Evolutionary conservation across 2,797 vertebrate species (phyloP).

Genomic region (Thunnus albacares): DNA sequence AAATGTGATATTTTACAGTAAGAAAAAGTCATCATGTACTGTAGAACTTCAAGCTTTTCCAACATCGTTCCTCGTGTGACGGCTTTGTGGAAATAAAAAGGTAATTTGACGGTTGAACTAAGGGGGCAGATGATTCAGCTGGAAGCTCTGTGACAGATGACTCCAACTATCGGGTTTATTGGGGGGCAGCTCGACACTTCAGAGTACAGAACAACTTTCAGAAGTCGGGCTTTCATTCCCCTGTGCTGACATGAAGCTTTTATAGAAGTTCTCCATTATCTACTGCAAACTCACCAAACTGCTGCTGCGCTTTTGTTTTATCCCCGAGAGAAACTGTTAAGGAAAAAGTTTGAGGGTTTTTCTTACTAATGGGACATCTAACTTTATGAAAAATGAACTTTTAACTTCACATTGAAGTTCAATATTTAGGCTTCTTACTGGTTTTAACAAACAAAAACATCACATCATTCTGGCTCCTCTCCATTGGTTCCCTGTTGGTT

Average conservation of each 20-base stretch:
- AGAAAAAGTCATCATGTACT: background rate
- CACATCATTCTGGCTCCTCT: too few relatives aligned
- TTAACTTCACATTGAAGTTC: background rate
- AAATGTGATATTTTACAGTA: background rate
- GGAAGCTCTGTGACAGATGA: background rate
- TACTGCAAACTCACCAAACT: slow-evolving; percentile 11
- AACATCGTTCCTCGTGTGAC: background rate
- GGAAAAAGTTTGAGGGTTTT: background rate
- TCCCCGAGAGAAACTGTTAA: slow-evolving; percentile 2
- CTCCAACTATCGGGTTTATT: background rate
- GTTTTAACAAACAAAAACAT: too few relatives aligned
- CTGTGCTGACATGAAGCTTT: background rate
- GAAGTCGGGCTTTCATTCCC: background rate
- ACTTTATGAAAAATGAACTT: background rate
- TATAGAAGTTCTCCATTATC: background rate
- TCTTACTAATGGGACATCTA: slow-evolving; percentile 5
- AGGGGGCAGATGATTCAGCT: background rate
- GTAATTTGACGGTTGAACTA: too few relatives aligned
- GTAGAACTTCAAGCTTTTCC: background rate
- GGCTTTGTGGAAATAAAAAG: background rate
- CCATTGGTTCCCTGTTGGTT: too few relatives aligned
- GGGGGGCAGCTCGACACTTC: too few relatives aligned
- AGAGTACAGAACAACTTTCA: background rate
- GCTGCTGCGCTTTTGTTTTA: background rate
- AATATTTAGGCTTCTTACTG: too few relatives aligned